Conservation (phyloP, 1,140 invertebrate genomes). For the Triops longicaudatus region DNA sequence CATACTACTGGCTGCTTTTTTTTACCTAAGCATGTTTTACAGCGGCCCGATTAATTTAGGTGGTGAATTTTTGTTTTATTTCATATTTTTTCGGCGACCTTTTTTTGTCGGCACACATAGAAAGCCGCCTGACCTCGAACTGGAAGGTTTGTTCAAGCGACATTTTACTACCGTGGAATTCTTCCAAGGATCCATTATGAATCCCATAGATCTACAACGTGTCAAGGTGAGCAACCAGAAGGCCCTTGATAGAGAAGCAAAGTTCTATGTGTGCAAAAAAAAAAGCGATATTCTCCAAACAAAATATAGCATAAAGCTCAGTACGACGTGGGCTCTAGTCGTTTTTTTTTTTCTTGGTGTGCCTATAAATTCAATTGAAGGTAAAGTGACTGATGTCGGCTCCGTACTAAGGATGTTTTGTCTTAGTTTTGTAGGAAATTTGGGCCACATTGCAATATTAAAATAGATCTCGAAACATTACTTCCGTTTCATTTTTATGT, state of each 20-base stretch:
- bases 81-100: conserved; percentile 19
- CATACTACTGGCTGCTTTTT: conserved; percentile 16
- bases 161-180: conserved; percentile 99
- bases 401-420: background rate
- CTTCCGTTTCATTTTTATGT: too few relatives aligned
- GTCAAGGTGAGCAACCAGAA: conserved; percentile 75
- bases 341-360: background rate
- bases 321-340: background rate
- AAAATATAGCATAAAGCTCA: background rate
- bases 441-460: too few relatives aligned
- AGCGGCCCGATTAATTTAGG: conserved; percentile 3
- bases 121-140: conserved; percentile 73
- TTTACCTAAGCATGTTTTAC: background rate
- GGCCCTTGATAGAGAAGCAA: conserved; percentile 4
- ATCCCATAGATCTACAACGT: conserved; percentile 96
- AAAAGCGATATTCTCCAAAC: background rate
- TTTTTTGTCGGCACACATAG: conserved; percentile 33
- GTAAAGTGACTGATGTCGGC: background rate
- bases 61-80: conserved; percentile 9
- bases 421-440: too few relatives aligned
- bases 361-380: background rate
- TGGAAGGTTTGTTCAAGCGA: conserved; percentile 98
- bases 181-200: conserved; percentile 99
- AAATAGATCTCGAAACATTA: too few relatives aligned
- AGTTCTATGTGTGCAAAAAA: background rate